These are phyloP conservation scores for Suricata suricatta DNA, from an alignment of 2,113 vertebrate genomes.

Conservation along the genomic window DNA sequence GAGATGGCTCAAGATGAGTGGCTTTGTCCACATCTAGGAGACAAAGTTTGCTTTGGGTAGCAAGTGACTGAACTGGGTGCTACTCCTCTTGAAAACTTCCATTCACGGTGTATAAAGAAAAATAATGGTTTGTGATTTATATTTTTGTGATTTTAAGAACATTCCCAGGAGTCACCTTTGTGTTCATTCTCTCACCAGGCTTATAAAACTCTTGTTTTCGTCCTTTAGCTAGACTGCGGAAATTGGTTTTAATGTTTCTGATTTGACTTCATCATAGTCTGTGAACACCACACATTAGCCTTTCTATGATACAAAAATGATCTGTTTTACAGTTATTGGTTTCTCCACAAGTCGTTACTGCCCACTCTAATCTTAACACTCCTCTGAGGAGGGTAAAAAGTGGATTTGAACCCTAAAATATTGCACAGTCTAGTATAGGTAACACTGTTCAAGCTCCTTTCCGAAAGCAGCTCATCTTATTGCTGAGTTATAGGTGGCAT, in stretches of 20 bases:
- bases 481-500: not conserved
- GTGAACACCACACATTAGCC: not conserved
- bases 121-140: not conserved
- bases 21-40: not conserved
- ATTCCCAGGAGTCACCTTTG: not conserved
- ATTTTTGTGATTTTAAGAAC: not conserved
- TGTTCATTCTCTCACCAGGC: not conserved
- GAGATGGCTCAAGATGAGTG: not conserved
- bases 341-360: not conserved
- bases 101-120: not conserved
- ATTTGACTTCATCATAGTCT: not conserved
- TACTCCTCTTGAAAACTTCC: not conserved
- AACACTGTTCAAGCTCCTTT: not conserved
- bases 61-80: not conserved
- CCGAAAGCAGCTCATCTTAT: not conserved
- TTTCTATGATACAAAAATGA: not conserved
- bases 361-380: not conserved
- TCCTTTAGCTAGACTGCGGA: not conserved
- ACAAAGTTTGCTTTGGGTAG: not conserved
- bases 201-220: not conserved
- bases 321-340: not conserved
- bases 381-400: not conserved
- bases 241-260: slow-evolving; percentile 7
- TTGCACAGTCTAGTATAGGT: not conserved
- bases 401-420: not conserved